Conservation (phyloP, 2,113 vertebrate genomes). For the Limanda limanda region DNA sequence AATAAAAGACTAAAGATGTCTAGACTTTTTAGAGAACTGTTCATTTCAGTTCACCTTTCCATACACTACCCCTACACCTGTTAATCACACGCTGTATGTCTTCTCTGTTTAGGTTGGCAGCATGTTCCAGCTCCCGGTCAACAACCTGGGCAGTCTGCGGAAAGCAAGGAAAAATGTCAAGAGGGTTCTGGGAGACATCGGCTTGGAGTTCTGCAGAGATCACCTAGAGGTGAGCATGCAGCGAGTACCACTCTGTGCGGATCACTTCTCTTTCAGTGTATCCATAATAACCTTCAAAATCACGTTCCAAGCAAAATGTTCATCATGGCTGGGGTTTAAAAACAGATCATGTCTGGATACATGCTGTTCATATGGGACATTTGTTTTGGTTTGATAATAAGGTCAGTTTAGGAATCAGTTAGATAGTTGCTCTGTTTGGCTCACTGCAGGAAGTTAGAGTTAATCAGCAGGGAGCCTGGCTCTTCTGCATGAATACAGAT, state of each 20-base stretch:
- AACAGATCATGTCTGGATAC: neutral
- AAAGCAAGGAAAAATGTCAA: constrained; percentile 99
- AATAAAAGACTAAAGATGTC: neutral
- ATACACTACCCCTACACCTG: constrained; percentile 1
- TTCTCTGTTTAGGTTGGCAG: constrained; percentile 85
- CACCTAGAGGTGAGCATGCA: constrained; percentile 91
- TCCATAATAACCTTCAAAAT: neutral
- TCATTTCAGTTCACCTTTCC: neutral
- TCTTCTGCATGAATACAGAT: neutral
- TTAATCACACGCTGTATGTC: constrained; percentile 30
- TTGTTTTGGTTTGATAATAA: neutral
- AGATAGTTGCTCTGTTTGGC: neutral
- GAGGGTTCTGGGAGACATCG: constrained; percentile 98
- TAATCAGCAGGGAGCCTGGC: neutral
- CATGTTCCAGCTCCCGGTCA: constrained; percentile 99
- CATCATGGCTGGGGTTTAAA: neutral
- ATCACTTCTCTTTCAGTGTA: neutral
- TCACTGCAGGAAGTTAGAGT: neutral
- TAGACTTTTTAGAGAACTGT: neutral
- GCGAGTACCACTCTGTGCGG: neutral
- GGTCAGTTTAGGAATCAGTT: neutral
- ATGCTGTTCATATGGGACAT: neutral
- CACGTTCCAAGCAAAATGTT: neutral
- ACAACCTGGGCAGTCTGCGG: constrained; percentile 99
- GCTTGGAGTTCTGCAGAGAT: constrained; percentile 98